phyloP scores from a whole-genome alignment of 2,113 vertebrate species.

The Hystrix brachyura region DNA sequence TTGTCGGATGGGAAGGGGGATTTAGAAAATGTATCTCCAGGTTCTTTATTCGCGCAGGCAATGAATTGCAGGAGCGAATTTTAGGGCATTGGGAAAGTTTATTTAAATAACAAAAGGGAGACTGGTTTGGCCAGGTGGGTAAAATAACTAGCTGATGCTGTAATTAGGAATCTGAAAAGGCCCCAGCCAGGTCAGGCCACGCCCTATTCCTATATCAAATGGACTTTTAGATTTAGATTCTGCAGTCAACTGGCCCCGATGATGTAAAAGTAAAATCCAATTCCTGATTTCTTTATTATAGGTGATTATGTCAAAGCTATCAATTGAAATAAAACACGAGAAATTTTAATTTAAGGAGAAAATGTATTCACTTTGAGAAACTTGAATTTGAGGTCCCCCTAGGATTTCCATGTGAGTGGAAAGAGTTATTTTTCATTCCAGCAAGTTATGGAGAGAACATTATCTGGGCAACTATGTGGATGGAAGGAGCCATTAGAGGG shows the following conservation, averaged over 20 bases:
- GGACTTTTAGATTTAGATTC: not conserved
- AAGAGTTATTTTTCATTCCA: not conserved
- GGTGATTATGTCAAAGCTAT: not conserved
- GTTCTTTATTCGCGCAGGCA: no score
- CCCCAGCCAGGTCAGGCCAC: no score
- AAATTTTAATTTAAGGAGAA: not conserved
- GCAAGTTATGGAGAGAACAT: not conserved
- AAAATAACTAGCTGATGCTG: no score
- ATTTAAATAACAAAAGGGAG: no score
- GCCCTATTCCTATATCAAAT: no score
- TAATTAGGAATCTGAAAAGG: no score
- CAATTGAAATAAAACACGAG: slow-evolving; percentile 1
- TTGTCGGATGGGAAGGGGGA: no score
- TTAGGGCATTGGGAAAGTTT: no score
- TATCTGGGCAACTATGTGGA: not conserved
- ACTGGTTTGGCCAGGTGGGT: no score
- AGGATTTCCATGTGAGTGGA: not conserved
- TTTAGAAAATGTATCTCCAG: no score
- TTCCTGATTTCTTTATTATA: not conserved
- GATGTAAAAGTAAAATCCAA: slow-evolving; percentile 31
- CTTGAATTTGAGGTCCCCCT: not conserved
- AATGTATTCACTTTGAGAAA: not conserved
- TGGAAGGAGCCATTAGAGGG: not conserved
- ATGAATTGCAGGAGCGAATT: no score
- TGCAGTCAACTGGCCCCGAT: not conserved